Base-by-base conservation (phyloP, 2,888 invertebrate species). In the Rhaphigaster nebulosa region DNA sequence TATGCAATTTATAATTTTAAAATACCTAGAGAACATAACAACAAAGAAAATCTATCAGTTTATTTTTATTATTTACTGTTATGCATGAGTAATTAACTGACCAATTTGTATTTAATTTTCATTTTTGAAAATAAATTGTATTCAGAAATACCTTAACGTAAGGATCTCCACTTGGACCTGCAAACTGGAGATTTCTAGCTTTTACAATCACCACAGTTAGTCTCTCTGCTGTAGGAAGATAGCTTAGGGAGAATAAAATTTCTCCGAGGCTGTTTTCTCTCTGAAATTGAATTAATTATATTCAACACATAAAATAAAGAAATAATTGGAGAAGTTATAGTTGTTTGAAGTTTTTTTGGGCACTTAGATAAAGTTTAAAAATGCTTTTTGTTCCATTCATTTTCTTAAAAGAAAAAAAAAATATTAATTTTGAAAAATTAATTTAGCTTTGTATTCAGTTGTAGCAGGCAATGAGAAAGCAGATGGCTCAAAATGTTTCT, bases 171-270 rank as follows among this genome's bases (percentile, higher is more conserved):
- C 95, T 93, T 90, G 95, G 94, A 91, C 94, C 93, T 52, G 94
- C 93, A 93, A 96, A 95, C 93, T 95, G 95, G 45, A 97, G 94
- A 94, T 96, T 97, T 91, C 97, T 94, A 0, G 96, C 97, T 94
- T 97, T 97, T 38, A 96, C 94, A 29, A 96, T 95, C 34, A 96
- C 96, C 38, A 96, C 95, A 3, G 97, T 97, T 38, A 97, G 95
- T 89, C 97, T 94, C 93, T 97, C 97, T 18, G 97, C 97, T 8
- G 97, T 97, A 34, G 97, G 97, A 92, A 97, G 94, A 93, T 97
- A 97, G 93, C 96, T 97, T 88, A 97, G 93, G 0, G 97, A 97
- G 93, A 97, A 97, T 96, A 97, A 96, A 38, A 97, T 94, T 93
- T 97, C 97, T 15, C 97, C 97, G 93, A 96, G 95, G 93, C 96